phyloP scores from a whole-genome alignment of 2,797 vertebrate species.

The Sarcoramphus papa region DNA sequence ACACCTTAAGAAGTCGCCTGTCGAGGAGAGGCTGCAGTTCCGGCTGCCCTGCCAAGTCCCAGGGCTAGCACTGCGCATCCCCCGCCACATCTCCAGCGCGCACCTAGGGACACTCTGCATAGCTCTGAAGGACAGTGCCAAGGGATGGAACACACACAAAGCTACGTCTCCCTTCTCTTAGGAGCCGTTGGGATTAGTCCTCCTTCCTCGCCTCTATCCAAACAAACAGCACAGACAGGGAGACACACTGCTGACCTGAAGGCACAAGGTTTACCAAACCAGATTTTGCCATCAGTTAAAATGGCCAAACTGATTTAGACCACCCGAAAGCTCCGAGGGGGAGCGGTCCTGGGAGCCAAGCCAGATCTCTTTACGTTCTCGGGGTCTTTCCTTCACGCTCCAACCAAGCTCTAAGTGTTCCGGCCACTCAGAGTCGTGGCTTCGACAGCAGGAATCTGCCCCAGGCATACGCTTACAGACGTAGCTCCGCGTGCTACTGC shows the following conservation, averaged over 20 bases:
- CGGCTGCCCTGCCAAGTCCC: not conserved
- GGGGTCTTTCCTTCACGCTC: not conserved
- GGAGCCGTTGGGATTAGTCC: constrained; percentile 35
- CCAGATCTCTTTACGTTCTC: not conserved
- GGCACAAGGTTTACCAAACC: constrained; percentile 60
- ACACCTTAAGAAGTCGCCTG: not conserved
- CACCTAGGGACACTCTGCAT: constrained; percentile 60
- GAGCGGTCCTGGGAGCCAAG: constrained; percentile 7
- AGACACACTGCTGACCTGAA: constrained; percentile 11
- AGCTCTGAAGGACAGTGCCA: constrained; percentile 49
- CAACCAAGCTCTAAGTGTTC: not conserved
- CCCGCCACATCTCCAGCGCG: not conserved
- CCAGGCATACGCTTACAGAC: not conserved
- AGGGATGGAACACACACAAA: constrained; percentile 78
- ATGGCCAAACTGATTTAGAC: constrained; percentile 67
- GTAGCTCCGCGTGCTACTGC: not conserved
- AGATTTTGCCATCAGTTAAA: constrained; percentile 58
- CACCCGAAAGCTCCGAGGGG: constrained; percentile 49
- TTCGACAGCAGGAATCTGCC: not conserved
- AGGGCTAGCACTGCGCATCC: not conserved
- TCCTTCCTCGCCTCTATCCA: constrained; percentile 34
- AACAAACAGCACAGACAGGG: not conserved
- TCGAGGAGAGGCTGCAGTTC: not conserved
- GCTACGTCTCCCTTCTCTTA: constrained; percentile 12
- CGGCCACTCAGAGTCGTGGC: not conserved